Base-by-base conservation (phyloP, 1,140 invertebrate species). In the Yoshiicerus persimilis region DNA sequence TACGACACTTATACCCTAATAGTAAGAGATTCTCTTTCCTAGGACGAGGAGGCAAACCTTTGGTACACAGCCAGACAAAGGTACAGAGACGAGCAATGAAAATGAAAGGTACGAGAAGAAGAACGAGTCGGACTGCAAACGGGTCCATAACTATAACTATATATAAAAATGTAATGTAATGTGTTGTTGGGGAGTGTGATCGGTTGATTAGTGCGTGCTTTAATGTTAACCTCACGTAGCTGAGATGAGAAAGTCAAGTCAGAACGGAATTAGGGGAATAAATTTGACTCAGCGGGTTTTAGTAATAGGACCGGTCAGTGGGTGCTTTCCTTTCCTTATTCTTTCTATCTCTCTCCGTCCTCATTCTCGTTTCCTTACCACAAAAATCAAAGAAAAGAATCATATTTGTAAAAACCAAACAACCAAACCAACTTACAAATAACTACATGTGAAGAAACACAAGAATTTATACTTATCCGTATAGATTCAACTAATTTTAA, bases 261-360 rank as follows among this genome's bases (percentile, higher is more conserved):
- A 64, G 56, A 66, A 80, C 34, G 83, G 70, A 86, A 85, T 88
- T 88, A 85, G 87, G 62, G 70, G 84, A 75, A 86, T 75, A 86
- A 88, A 84, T 88, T 88, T 84, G 30, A 88, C 88, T 86, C 88
- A 88, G 88, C 85, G 88, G 88, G 84, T 88, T 83, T 83, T 32
- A 25, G 39, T 83, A 88, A 88, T 88, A 84, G 88, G 88, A 88
- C 88, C 47, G 88, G 88, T 88, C 88, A 88, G 84, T 88, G 75
- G 75, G 75, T 80, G 75, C 75, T 80, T 80, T 80, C 75, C 75
- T 80, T 80, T 80, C 75, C 75, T 80, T 80, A 70, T 70, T 80
- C 75, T 38, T 38, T 38, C 20, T 34, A 8, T 23, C 32, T 77
- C 2, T 32, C 30, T 16, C 9, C 23, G 20, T 80, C 16, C 30